A percentile compares a stretch with the other conserved stretches of the same genome.
Evolutionary conservation across 2,888 invertebrate species (phyloP).

Genomic region (Thymelicus acteon): DNA sequence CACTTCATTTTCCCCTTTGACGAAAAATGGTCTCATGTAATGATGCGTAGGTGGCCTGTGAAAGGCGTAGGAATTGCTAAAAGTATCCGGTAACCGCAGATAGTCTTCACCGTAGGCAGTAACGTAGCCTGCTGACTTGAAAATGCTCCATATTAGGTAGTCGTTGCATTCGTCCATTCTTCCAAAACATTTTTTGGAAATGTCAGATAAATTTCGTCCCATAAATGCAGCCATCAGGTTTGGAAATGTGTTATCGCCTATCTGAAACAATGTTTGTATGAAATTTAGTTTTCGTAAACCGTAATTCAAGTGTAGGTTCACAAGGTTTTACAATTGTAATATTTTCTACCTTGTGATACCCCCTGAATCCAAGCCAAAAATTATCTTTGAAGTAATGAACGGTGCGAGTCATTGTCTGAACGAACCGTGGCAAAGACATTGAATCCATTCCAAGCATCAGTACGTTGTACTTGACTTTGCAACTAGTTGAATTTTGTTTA

Average conservation of each 20-base stretch:
- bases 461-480: slow-evolving; percentile 78
- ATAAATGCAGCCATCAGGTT: slow-evolving; percentile 93
- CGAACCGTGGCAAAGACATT: slow-evolving; percentile 91
- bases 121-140: slow-evolving; percentile 88
- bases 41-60: slow-evolving; percentile 91
- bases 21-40: slow-evolving; percentile 90
- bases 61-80: slow-evolving; percentile 86
- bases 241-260: slow-evolving; percentile 95
- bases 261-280: slow-evolving; percentile 67
- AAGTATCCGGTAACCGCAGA: slow-evolving; percentile 87
- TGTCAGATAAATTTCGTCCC: slow-evolving; percentile 85
- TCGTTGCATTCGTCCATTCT: slow-evolving; percentile 87
- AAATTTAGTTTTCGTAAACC: neutral
- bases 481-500: slow-evolving; percentile 42
- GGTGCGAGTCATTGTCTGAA: slow-evolving; percentile 90
- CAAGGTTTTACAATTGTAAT: neutral
- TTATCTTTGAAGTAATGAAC: slow-evolving; percentile 87
- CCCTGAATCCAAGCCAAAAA: slow-evolving; percentile 89
- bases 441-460: slow-evolving; percentile 94
- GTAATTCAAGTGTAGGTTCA: too few relatives aligned
- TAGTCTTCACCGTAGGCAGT: slow-evolving; percentile 94
- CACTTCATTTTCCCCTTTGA: slow-evolving; percentile 87
- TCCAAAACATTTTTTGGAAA: slow-evolving; percentile 77
- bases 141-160: slow-evolving; percentile 91
- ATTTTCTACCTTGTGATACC: slow-evolving; percentile 87